These are phyloP conservation scores for Panthera leo DNA, from an alignment of 2,113 vertebrate genomes.

Conservation along the genomic window DNA sequence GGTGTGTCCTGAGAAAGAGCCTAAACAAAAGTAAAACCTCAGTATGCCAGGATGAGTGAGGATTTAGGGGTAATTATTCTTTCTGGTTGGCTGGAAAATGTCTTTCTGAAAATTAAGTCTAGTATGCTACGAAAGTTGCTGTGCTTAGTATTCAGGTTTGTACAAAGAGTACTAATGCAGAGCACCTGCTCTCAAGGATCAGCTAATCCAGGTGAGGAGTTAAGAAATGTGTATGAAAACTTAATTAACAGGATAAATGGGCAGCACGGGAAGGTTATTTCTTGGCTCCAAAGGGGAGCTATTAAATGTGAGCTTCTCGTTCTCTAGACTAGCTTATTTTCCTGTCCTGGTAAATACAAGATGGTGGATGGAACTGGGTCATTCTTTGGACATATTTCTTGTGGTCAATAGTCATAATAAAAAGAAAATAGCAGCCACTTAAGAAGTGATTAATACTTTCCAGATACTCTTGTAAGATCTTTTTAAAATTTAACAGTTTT, in stretches of 20 bases:
- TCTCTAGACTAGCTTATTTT: background rate
- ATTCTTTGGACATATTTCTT: background rate
- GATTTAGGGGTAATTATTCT: constrained; percentile 48
- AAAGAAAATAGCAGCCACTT: background rate
- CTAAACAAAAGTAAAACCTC: constrained; percentile 27
- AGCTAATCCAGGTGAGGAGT: constrained; percentile 31
- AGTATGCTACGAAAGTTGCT: background rate
- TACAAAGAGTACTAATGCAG: background rate
- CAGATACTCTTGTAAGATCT: background rate
- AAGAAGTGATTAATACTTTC: background rate
- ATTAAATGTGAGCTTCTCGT: background rate
- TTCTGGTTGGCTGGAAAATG: constrained; percentile 55
- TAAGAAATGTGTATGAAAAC: constrained; percentile 17
- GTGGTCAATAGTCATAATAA: background rate
- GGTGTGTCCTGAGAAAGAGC: constrained; percentile 50
- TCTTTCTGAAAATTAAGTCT: constrained; percentile 61
- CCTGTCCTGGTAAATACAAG: background rate
- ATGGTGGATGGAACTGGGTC: background rate
- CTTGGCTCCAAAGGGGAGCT: background rate
- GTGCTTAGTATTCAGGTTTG: background rate
- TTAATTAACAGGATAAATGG: background rate
- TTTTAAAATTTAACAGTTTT: background rate
- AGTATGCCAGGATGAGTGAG: background rate
- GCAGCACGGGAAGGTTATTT: background rate
- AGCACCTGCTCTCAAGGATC: constrained; percentile 21